phyloP scores from a whole-genome alignment of 1,140 invertebrate species.

The Oncopeltus fasciatus region DNA sequence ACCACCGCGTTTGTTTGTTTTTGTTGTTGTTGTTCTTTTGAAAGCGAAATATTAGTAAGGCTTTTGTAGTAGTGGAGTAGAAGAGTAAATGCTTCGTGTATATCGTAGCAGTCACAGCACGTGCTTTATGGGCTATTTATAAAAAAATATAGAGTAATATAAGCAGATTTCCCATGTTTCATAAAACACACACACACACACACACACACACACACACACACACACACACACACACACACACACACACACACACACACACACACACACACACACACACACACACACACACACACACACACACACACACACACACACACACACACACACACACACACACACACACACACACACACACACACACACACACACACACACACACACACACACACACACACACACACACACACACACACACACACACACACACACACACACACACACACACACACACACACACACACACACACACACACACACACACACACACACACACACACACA shows the following conservation, averaged over 20 bases:
- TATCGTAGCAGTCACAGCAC: too few relatives aligned
- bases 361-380: not conserved
- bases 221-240: conserved; percentile 23
- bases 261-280: conserved; percentile 20
- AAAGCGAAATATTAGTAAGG: too few relatives aligned
- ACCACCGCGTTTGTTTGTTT: too few relatives aligned
- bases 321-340: conserved; percentile 20
- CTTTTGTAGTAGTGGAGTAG: too few relatives aligned
- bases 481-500: not conserved
- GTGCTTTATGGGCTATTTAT: too few relatives aligned
- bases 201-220: conserved; percentile 22
- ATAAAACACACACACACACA: not conserved
- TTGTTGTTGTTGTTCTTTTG: too few relatives aligned
- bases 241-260: conserved; percentile 19
- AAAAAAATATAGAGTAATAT: too few relatives aligned
- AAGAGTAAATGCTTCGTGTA: too few relatives aligned
- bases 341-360: conserved; percentile 17
- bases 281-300: conserved; percentile 24
- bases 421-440: not conserved
- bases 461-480: not conserved
- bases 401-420: not conserved
- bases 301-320: conserved; percentile 22
- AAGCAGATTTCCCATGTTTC: too few relatives aligned
- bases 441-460: not conserved
- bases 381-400: not conserved